A percentile compares a stretch with the other conserved stretches of the same genome.
Evolutionary conservation across 2,113 vertebrate genomes (phyloP).

Genomic region (Ceratotherium simum): DNA sequence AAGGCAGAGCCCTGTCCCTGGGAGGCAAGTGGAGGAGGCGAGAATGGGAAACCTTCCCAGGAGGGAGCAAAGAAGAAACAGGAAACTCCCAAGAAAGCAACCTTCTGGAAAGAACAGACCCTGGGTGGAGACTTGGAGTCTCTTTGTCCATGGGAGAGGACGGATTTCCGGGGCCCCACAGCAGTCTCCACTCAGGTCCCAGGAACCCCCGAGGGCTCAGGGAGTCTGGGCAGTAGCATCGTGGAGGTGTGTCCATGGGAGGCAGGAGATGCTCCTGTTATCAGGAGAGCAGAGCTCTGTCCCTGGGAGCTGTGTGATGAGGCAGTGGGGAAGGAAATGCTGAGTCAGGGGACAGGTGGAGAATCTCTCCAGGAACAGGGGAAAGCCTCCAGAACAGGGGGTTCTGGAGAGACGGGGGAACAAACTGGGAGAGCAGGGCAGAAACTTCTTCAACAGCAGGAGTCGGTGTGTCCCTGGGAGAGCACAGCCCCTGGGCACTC

Average conservation of each 20-base stretch:
- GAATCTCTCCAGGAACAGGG: neutral
- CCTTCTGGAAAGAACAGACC: constrained; percentile 60
- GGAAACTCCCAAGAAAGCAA: neutral
- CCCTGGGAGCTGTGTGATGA: constrained; percentile 75
- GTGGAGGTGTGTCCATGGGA: neutral
- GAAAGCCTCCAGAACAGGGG: neutral
- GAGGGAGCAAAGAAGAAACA: neutral
- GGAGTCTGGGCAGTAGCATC: accelerated
- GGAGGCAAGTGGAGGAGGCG: neutral
- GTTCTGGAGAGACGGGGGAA: neutral
- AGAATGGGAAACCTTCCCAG: neutral
- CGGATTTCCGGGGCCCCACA: constrained; percentile 73
- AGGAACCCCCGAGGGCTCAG: neutral
- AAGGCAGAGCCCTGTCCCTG: constrained; percentile 68
- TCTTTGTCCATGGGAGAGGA: constrained; percentile 79
- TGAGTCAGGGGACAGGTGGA: accelerated
- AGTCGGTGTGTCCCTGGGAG: neutral
- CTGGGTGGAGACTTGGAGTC: constrained; percentile 53
- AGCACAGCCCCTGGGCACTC: neutral
- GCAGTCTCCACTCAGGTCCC: neutral
- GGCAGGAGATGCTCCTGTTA: neutral
- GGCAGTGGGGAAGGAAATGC: accelerated
- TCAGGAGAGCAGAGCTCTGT: constrained; percentile 79
- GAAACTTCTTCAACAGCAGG: neutral
- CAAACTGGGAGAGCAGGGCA: neutral